Evolutionary conservation across 2,888 invertebrate genomes (phyloP).

Genomic region (Nematopogon swammerdamellus): DNA sequence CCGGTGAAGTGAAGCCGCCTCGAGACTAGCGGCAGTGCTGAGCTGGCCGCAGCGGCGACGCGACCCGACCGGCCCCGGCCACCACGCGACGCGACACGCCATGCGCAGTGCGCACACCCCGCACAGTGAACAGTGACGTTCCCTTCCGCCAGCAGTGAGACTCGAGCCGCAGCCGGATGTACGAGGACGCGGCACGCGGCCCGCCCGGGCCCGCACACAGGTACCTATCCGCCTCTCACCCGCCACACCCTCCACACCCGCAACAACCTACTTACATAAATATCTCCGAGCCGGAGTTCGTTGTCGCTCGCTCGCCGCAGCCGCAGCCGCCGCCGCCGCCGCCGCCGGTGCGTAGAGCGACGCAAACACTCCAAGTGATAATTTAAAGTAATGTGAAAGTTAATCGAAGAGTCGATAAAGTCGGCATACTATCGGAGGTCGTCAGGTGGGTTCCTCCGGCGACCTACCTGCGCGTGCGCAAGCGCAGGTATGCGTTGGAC

Average conservation of each 20-base stretch:
- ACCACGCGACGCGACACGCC: slow-evolving; percentile 21
- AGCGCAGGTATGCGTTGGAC: too few relatives aligned
- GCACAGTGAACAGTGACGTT: slow-evolving; percentile 41
- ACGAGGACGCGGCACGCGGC: background rate
- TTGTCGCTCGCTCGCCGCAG: too few relatives aligned
- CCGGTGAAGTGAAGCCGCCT: slow-evolving; percentile 34
- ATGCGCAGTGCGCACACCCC: slow-evolving; percentile 35
- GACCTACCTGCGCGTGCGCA: too few relatives aligned
- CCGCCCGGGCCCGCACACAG: background rate
- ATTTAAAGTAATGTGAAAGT: slow-evolving; percentile 55
- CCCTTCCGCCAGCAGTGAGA: slow-evolving; percentile 14
- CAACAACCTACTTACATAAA: background rate
- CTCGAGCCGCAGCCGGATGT: background rate
- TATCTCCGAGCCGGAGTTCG: too few relatives aligned
- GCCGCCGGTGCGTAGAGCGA: too few relatives aligned
- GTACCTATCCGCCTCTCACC: too few relatives aligned
- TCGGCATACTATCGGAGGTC: slow-evolving; percentile 47
- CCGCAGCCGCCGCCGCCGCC: too few relatives aligned
- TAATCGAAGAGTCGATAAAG: slow-evolving; percentile 41
- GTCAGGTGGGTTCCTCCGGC: slow-evolving; percentile 27
- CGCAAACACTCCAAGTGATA: slow-evolving; percentile 25
- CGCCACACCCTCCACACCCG: background rate
- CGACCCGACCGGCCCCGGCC: slow-evolving; percentile 44
- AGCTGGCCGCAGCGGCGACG: too few relatives aligned
- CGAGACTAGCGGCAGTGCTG: too few relatives aligned